A percentile compares a stretch with the other conserved stretches of the same genome.
phyloP scores from a whole-genome alignment of 2,888 invertebrate genomes.

The Amblyjoppa fuscipennis region DNA sequence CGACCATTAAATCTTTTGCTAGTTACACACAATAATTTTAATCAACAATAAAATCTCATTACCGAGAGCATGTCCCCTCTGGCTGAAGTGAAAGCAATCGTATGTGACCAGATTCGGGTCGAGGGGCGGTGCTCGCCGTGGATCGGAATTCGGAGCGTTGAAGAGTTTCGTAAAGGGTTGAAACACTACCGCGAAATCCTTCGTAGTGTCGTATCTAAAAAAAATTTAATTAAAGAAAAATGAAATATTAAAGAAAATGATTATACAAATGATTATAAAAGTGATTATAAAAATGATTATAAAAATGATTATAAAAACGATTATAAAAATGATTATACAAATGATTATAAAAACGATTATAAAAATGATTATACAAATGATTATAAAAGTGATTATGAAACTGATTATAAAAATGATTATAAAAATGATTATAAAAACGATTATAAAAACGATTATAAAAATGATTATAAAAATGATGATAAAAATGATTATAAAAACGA shows the following conservation, averaged over 20 bases:
- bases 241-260: conserved; percentile 33
- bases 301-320: too few species aligned
- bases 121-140: conserved; percentile 85
- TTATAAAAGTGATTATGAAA: too few species aligned
- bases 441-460: too few species aligned
- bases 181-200: conserved; percentile 90
- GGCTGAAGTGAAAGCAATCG: conserved; percentile 93
- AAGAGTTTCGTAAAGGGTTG: conserved; percentile 91
- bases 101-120: conserved; percentile 91
- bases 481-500: too few species aligned
- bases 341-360: too few species aligned
- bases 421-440: too few species aligned
- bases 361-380: too few species aligned
- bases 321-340: too few species aligned
- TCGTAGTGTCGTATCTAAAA: conserved; percentile 87
- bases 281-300: too few species aligned
- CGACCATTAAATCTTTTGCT: not conserved
- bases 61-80: conserved; percentile 92
- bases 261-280: not conserved
- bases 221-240: conserved; percentile 13
- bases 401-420: too few species aligned
- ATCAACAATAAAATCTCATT: conserved; percentile 71
- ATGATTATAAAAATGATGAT: too few species aligned
- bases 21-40: not conserved
- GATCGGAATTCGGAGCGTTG: conserved; percentile 87